Percentiles rank a stretch among this genome's conserved stretches.
Evolutionary conservation across 2,888 invertebrate species (phyloP).

Genomic region (Fragum whitleyi): DNA sequence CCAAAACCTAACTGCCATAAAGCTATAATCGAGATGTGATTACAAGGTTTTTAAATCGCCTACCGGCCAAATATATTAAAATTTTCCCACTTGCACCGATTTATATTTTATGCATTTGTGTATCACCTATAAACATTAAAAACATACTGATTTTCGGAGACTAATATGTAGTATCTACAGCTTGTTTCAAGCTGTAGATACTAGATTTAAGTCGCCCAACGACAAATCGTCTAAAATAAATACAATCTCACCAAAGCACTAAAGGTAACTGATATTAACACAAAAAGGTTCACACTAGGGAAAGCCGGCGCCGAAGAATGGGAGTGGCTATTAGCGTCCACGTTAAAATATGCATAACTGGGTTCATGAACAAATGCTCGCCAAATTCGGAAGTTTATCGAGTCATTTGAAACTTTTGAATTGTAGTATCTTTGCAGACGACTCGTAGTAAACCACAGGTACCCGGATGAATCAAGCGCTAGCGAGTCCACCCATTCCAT

Average conservation of each 20-base stretch:
- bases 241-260: not conserved
- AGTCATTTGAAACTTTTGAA: constrained; percentile 51
- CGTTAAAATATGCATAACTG: constrained; percentile 61
- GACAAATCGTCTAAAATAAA: too few species aligned
- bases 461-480: constrained; percentile 70
- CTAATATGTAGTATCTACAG: too few species aligned
- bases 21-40: too few species aligned
- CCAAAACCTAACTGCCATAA: too few species aligned
- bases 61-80: not conserved
- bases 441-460: constrained; percentile 77
- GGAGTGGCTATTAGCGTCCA: not conserved
- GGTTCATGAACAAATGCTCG: constrained; percentile 65
- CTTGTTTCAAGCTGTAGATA: too few species aligned
- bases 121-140: not conserved
- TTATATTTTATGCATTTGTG: not conserved
- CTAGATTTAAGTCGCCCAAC: too few species aligned
- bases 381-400: constrained; percentile 63
- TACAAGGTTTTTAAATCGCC: not conserved
- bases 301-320: not conserved
- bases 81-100: too few species aligned
- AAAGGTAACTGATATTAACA: not conserved
- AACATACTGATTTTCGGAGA: too few species aligned
- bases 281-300: not conserved
- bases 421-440: constrained; percentile 66
- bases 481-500: constrained; percentile 78